Evolutionary conservation across 2,888 invertebrate genomes (phyloP), one percentile per base, ranked within the genome.

Genomic region (Cantharis nigra): DNA sequence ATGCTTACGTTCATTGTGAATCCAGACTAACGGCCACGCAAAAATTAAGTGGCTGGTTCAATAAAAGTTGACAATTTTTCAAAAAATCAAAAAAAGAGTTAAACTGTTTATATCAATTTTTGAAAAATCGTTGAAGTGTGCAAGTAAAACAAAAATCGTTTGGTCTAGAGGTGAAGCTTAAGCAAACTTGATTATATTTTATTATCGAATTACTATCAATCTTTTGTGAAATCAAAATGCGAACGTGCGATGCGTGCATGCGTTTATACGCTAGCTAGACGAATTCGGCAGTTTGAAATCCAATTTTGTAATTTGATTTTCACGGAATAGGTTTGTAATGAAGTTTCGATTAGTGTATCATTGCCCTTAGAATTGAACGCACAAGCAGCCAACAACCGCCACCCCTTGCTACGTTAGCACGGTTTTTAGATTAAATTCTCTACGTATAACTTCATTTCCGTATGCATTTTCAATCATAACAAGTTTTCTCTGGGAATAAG

Each of bases 271-370:
- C 49, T n/a, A n/a, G 78, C 33, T 76, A 73, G 71, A 79, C 74
- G 79, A 76, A 64, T 79, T 79, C 77, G 79, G 75, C 77, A 75
- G 75, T 69, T 75, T 69, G 73, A 75, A 79, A 79, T 79, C 79
- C 74, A 79, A 79, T 79, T 78, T 65, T 69, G 70, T 77, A 77
- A 79, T 79, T 79, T 73, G 72, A 79, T 79, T 79, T 79, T 75
- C 77, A 73, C 79, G 77, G 75, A 79, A 79, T 79, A 69, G 77
- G 79, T 63, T 79, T 79, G 78, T 78, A 80, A 80, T 78, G 80
- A 80, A 80, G 80, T 80, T 80, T 76, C 80, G 80, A 78, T 79
- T 77, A 76, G 78, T 79, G 77, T 75, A 72, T 79, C 77, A 69
- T 69, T 76, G 74, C 72, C 72, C 74, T 78, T 71, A 69, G 75